phyloP scores from a whole-genome alignment of 1,140 invertebrate species.

The Lamellibrachia luymesi region DNA sequence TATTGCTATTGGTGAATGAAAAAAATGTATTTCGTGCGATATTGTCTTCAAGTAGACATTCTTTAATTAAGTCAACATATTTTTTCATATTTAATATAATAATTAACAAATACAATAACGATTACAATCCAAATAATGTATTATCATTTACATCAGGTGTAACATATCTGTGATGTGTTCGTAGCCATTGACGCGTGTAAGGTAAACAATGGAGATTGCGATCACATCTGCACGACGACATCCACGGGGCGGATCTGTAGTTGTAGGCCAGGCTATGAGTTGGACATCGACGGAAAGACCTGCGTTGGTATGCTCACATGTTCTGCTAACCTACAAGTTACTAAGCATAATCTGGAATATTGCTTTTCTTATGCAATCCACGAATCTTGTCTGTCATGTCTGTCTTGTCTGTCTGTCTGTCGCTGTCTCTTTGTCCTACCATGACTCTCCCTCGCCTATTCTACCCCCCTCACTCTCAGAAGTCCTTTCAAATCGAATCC shows the following conservation, averaged over 20 bases:
- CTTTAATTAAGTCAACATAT: neutral
- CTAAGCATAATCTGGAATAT: neutral
- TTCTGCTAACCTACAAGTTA: too few species aligned
- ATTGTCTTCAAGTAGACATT: neutral
- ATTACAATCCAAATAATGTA: neutral
- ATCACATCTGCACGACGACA: slow-evolving; percentile 7
- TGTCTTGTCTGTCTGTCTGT: too few species aligned
- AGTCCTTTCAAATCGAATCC: too few species aligned
- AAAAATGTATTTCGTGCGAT: neutral
- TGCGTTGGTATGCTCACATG: neutral
- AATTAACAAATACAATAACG: neutral
- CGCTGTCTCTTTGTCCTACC: too few species aligned
- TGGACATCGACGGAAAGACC: slow-evolving; percentile 14
- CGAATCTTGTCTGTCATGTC: neutral
- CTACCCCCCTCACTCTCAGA: too few species aligned
- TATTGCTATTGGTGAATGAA: too few species aligned
- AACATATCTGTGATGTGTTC: neutral
- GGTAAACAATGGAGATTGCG: slow-evolving; percentile 10
- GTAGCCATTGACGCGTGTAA: slow-evolving; percentile 12
- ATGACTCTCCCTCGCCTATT: too few species aligned
- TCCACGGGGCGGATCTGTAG: neutral
- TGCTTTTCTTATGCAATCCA: neutral
- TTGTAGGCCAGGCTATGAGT: slow-evolving; percentile 6
- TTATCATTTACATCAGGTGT: neutral
- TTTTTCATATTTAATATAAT: neutral